Evolutionary conservation across 2,888 invertebrate species (phyloP).

Genomic region (Muscina levida): DNA sequence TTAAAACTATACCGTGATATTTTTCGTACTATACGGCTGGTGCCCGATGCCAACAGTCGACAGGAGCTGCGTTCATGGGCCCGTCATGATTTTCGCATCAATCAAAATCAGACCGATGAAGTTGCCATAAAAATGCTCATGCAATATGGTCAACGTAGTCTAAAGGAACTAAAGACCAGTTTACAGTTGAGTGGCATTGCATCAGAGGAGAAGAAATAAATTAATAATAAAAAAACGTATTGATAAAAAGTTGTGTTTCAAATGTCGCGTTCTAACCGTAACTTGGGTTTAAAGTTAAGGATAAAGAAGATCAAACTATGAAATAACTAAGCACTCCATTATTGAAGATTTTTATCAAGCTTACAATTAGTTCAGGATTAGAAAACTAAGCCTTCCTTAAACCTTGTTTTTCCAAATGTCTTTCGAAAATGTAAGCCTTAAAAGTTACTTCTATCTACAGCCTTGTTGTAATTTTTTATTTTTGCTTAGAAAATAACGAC

Average conservation of each 20-base stretch:
- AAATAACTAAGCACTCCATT: no score
- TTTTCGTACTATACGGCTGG: slow-evolving; percentile 84
- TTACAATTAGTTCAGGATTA: no score
- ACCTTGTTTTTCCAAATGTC: no score
- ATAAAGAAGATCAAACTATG: no score
- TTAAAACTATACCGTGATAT: slow-evolving; percentile 88
- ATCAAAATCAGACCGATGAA: slow-evolving; percentile 87
- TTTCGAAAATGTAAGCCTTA: no score
- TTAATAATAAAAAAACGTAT: not conserved
- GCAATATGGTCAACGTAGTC: slow-evolving; percentile 85
- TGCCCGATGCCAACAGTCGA: slow-evolving; percentile 84
- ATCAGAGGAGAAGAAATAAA: slow-evolving; percentile 21
- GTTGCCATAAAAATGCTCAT: slow-evolving; percentile 86
- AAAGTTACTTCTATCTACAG: no score
- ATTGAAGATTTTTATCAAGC: no score
- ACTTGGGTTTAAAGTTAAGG: no score
- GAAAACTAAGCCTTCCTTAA: no score
- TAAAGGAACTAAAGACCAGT: slow-evolving; percentile 85
- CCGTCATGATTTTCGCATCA: slow-evolving; percentile 86
- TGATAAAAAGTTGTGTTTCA: not conserved
- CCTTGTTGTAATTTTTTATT: no score
- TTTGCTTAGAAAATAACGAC: no score
- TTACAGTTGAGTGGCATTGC: slow-evolving; percentile 81
- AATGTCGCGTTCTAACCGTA: no score
- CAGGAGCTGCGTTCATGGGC: slow-evolving; percentile 87